Evolutionary conservation across 2,888 invertebrate species (phyloP), one percentile per base, ranked within the genome.

Genomic region (Cepaea hortensis): DNA sequence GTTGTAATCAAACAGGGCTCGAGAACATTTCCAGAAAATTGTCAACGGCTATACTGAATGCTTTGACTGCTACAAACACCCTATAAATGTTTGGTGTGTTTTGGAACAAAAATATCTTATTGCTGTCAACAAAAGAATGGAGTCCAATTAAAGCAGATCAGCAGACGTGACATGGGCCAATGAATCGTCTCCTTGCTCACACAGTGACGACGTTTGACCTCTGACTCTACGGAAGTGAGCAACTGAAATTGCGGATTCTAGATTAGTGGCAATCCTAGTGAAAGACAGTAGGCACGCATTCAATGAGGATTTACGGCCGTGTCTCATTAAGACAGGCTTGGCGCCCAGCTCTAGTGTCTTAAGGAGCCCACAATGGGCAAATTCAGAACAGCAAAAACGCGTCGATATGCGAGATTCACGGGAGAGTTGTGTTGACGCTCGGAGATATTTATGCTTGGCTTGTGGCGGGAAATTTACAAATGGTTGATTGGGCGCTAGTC

Each of bases 261-360:
- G 84, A 84, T 84, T 84, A 65, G 75, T 84, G 65, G 46, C 84
- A 84, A 84, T 84, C 46, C 65, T 20, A 76, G 6, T 1, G 77
- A 55, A 46, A 62, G 84, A 84, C 84, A 84, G 84, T 48, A 62
- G n/a, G 62, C 75, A 55, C 61, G 75, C n/a, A 65, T 84, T n/a
- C 76, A 76, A 84, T 84, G 84, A 84, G 84, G 65, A 84, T 84
- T 84, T 84, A 84, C 68, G 75, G 61, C 76, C 20, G 48, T 46
- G 68, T 68, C 81, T 81, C 81, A 81, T 81, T 81, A 81, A 70
- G 68, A 48, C 50, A 4, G 81, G 81, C 79, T 79, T 79, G 61
- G 18, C 62, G 62, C 35, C 1, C 35, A 15, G n/a, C 35, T 62
- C 79, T 15, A 13, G 62, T 35, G 62, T 79, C 79, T 62, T 79